phyloP scores from a whole-genome alignment of 2,888 invertebrate species.

The Gonocerus acuteangulatus region DNA sequence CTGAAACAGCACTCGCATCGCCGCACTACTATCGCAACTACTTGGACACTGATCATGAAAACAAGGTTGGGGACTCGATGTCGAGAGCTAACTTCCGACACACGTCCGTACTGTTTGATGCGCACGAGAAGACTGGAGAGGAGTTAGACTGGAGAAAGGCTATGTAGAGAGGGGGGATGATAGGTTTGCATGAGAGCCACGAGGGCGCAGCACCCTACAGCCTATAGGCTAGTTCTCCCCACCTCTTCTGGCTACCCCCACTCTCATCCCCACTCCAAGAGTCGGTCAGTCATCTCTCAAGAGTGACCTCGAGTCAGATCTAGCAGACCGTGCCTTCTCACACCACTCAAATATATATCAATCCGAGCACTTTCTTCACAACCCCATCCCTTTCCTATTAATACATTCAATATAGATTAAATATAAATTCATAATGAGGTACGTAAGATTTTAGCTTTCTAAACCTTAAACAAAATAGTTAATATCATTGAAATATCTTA shows the following conservation, averaged over 20 bases:
- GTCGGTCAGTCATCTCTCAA: neutral
- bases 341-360: too few relatives aligned
- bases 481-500: too few relatives aligned
- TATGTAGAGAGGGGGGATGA: conserved; percentile 25
- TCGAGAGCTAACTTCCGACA: neutral
- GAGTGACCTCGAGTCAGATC: neutral
- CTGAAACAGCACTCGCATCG: conserved; percentile 16
- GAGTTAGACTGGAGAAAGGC: conserved; percentile 18
- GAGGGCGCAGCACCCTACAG: conserved; percentile 32
- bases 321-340: too few relatives aligned
- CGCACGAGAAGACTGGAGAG: conserved; percentile 24
- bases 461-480: too few relatives aligned
- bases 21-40: neutral
- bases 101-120: conserved; percentile 14
- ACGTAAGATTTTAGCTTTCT: too few relatives aligned
- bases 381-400: too few relatives aligned
- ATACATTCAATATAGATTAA: too few relatives aligned
- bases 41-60: conserved; percentile 2
- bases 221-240: conserved; percentile 21
- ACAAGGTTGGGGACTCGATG: neutral
- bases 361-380: too few relatives aligned
- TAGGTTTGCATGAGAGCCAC: conserved; percentile 10
- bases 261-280: neutral
- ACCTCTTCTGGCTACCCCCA: conserved; percentile 7
- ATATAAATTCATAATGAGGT: too few relatives aligned